Percentiles rank a stretch among this genome's conserved stretches.
Conservation (phyloP, 2,797 vertebrate species). For the Chlorospingus flavigularis region DNA sequence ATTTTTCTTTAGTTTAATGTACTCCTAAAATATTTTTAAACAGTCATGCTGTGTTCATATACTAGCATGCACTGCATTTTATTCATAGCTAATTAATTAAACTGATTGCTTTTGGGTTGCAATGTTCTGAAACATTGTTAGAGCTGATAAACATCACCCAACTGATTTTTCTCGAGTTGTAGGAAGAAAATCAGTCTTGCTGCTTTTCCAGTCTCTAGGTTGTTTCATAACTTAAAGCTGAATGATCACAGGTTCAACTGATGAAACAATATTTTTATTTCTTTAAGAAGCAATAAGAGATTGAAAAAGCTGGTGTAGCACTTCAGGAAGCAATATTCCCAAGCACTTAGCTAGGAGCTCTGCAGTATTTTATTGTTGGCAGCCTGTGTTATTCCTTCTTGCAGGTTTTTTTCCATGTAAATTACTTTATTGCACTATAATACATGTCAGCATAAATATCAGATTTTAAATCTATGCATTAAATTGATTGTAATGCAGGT, state of each 20-base stretch:
- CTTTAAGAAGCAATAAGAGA: neutral
- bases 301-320: neutral
- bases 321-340: neutral
- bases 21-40: neutral
- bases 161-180: neutral
- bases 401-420: neutral
- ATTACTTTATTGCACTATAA: neutral
- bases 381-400: neutral
- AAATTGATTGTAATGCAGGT: neutral
- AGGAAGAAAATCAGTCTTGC: neutral
- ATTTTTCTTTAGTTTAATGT: neutral
- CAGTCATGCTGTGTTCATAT: neutral
- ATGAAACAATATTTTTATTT: neutral
- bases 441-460: neutral
- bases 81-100: neutral
- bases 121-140: neutral
- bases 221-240: neutral
- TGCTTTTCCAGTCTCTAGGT: neutral
- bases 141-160: neutral
- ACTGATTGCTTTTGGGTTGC: neutral
- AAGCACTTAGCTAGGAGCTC: neutral
- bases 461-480: neutral
- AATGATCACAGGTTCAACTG: neutral
- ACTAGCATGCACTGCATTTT: neutral
- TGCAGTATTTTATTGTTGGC: neutral